A percentile compares a stretch with the other conserved stretches of the same genome.
Conservation (phyloP, 2,888 invertebrate genomes). For the Lacanobia oleracea region DNA sequence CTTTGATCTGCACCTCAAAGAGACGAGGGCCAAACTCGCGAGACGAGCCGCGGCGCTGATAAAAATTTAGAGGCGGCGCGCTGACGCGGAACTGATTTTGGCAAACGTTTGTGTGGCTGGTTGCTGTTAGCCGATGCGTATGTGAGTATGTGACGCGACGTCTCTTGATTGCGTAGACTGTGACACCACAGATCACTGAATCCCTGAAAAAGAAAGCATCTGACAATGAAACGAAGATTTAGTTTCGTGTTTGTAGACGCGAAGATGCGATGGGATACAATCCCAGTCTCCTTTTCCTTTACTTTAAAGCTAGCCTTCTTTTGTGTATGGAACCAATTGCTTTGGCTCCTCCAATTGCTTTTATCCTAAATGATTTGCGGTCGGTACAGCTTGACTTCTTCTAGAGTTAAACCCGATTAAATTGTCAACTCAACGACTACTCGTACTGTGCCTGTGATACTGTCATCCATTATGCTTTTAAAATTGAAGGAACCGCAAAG, state of each 20-base stretch:
- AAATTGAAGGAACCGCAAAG: too few relatives aligned
- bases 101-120: conserved; percentile 45
- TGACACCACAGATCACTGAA: not conserved
- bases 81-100: conserved; percentile 55
- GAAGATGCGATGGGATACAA: not conserved
- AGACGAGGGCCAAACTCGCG: conserved; percentile 83
- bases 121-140: not conserved
- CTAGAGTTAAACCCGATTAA: not conserved
- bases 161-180: conserved; percentile 36
- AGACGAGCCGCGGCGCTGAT: conserved; percentile 61
- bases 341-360: conserved; percentile 4
- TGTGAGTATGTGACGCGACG: not conserved
- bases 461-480: too few relatives aligned
- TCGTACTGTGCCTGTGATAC: too few relatives aligned
- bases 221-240: conserved; percentile 1
- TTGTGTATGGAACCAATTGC: too few relatives aligned
- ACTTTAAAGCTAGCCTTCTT: not conserved
- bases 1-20: conserved; percentile 90
- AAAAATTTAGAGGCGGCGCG: conserved; percentile 71
- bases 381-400: too few relatives aligned
- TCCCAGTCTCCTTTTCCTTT: not conserved
- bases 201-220: not conserved
- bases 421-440: not conserved
- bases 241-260: not conserved
- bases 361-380: not conserved